Evolutionary conservation across 2,888 invertebrate genomes (phyloP).

Genomic region (Endomychus coccineus): DNA sequence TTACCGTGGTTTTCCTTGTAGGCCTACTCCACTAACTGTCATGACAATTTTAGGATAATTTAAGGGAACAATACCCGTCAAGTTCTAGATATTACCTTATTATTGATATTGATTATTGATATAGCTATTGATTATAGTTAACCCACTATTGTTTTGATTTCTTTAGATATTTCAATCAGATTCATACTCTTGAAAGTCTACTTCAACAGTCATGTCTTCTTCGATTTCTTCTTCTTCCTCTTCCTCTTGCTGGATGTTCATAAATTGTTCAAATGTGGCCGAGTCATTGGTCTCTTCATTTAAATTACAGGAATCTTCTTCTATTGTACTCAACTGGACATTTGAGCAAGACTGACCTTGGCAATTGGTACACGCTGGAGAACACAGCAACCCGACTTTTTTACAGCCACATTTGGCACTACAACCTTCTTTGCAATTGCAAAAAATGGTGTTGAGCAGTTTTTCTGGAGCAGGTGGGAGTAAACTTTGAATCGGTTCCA

Average conservation of each 20-base stretch:
- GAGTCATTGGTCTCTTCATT: constrained; percentile 9
- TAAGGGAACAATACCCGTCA: no score
- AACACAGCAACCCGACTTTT: constrained; percentile 6
- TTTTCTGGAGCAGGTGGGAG: constrained; percentile 12
- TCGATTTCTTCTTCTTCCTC: constrained; percentile 30
- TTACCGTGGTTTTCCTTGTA: no score
- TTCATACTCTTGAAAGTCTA: no score
- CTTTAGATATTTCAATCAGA: no score
- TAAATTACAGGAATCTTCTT: constrained; percentile 10
- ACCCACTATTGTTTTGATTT: no score
- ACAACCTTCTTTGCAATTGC: no score
- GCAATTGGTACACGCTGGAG: constrained; percentile 13
- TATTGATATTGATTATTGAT: no score
- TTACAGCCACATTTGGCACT: constrained; percentile 12
- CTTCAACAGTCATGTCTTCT: no score
- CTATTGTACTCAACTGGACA: constrained; percentile 11
- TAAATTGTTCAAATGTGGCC: constrained; percentile 8
- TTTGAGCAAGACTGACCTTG: constrained; percentile 13
- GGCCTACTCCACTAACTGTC: no score
- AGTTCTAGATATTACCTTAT: no score
- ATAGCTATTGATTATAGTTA: no score
- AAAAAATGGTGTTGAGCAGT: constrained; percentile 13
- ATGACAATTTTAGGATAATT: no score
- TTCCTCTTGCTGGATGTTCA: constrained; percentile 49
- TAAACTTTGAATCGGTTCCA: constrained; percentile 12